phyloP scores from a whole-genome alignment of 35 echinoderm and acorn worm species.

The Hemicentrotus pulcherrimus region DNA sequence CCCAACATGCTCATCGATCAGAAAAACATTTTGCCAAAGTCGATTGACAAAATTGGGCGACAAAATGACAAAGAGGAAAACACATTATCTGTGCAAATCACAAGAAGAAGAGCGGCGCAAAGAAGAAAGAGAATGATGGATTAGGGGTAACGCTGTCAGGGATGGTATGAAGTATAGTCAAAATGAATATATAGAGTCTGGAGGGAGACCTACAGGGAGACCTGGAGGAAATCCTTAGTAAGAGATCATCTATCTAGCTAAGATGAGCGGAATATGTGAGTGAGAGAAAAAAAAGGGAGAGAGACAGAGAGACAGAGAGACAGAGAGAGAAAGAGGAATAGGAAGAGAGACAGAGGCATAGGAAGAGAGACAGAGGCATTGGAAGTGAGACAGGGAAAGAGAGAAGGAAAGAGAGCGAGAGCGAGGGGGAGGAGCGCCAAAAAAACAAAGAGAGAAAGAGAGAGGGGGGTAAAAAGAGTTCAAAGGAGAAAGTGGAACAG shows the following conservation, averaged over 20 bases:
- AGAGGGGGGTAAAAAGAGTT: neutral
- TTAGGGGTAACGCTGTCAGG: neutral
- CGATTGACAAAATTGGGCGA: constrained; percentile 16
- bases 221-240: neutral
- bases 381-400: neutral
- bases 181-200: neutral
- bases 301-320: neutral
- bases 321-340: neutral
- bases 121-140: neutral
- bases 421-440: neutral
- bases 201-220: neutral
- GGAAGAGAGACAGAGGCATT: neutral
- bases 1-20: constrained; percentile 15
- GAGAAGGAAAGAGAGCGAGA: neutral
- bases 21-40: constrained; percentile 19
- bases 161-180: neutral
- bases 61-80: constrained; percentile 4
- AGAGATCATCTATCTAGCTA: neutral
- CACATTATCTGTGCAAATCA: neutral
- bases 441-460: neutral
- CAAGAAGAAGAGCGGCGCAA: neutral
- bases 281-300: neutral
- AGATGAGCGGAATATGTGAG: neutral
- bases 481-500: neutral
- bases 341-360: neutral